These are phyloP conservation scores for Triplophysa siluroides DNA, from an alignment of 2,113 vertebrate species.

Conservation along the genomic window DNA sequence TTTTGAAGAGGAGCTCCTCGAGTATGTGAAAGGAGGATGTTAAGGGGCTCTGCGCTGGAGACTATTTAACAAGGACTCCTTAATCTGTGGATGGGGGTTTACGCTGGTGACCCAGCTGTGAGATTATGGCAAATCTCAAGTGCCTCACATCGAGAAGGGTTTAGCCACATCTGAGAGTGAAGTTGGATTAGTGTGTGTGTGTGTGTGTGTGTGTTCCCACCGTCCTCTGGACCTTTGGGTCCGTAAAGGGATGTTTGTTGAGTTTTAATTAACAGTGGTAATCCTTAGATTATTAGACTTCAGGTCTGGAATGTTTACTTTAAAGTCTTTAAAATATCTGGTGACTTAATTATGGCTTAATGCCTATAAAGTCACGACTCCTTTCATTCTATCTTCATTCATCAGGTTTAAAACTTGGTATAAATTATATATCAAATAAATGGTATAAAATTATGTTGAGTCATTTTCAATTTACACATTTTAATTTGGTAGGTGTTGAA, in stretches of 20 bases:
- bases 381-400: not conserved
- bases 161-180: constrained; percentile 43
- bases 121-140: constrained; percentile 78
- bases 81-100: constrained; percentile 57
- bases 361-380: not conserved
- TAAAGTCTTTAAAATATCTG: constrained; percentile 82
- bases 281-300: constrained; percentile 85
- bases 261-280: constrained; percentile 95
- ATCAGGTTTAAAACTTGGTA: not conserved
- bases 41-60: constrained; percentile 16
- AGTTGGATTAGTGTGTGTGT: constrained; percentile 62
- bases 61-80: constrained; percentile 52
- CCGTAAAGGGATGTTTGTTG: constrained; percentile 81
- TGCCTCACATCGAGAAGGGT: constrained; percentile 22
- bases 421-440: no score
- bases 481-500: no score
- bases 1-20: constrained; percentile 68
- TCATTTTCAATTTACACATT: no score
- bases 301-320: constrained; percentile 78
- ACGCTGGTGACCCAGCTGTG: constrained; percentile 80
- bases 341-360: constrained; percentile 23
- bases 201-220: constrained; percentile 58
- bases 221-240: constrained; percentile 58
- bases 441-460: no score
- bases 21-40: constrained; percentile 60